Evolutionary conservation across 2,113 vertebrate genomes (phyloP).

Genomic region (Progne subis): DNA sequence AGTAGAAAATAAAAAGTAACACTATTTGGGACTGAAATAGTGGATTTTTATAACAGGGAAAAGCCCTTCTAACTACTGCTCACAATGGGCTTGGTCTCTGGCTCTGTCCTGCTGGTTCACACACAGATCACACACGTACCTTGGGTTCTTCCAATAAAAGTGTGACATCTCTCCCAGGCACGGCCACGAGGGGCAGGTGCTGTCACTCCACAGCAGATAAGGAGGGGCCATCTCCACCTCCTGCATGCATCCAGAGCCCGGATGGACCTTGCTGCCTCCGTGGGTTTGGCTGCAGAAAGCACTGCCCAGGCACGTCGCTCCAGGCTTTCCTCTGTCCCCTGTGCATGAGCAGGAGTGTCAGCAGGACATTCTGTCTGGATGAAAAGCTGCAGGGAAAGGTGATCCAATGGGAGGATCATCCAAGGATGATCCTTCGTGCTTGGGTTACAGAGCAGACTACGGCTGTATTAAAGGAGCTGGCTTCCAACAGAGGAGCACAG

Average conservation of each 20-base stretch:
- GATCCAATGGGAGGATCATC: background rate
- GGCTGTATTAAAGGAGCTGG: background rate
- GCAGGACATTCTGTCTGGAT: fast-evolving
- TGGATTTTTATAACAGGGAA: background rate
- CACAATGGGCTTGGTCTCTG: background rate
- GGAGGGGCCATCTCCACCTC: background rate
- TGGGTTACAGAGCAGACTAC: background rate
- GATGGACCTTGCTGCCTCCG: background rate
- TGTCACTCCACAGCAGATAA: background rate
- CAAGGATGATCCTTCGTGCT: background rate
- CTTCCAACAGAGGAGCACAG: background rate
- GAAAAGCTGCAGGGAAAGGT: background rate
- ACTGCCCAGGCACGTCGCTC: background rate
- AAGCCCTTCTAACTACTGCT: fast-evolving
- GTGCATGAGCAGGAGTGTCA: background rate
- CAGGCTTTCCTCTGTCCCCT: background rate
- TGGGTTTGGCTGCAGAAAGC: background rate
- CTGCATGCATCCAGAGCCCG: background rate
- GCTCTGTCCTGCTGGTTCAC: background rate
- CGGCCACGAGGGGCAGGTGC: background rate
- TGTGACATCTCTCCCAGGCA: background rate
- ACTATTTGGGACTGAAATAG: background rate
- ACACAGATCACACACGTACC: background rate
- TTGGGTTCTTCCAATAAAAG: background rate
- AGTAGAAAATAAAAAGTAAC: background rate